Base-by-base conservation (phyloP, 2,113 vertebrate genomes). In the Arizona elegans region DNA sequence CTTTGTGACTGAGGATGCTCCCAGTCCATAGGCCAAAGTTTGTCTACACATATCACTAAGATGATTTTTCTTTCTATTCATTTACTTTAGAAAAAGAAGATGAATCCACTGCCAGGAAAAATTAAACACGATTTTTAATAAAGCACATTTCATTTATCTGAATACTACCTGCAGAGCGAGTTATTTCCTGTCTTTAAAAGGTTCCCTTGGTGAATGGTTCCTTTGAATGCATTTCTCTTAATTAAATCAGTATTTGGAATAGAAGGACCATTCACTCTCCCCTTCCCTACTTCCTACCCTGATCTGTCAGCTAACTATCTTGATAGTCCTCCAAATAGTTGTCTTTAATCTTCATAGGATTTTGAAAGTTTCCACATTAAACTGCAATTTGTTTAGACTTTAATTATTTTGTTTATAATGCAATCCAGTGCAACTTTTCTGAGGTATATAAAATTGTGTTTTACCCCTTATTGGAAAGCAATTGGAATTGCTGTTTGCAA, bases 101-200 rank as follows among this genome's bases (percentile, higher is more conserved):
- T 0, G 1, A 89, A n/a, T 91, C 65, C 65, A 55, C 47, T 88
- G 91, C 6, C 8, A 56, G 21, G 85, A 87, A 91, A 86, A 81
- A 87, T 70, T 70, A 90, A 53, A 59, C 50, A 33, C 86, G 85
- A 62, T 33, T 55, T 90, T 88, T 90, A 92, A 90, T 95, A 93
- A 91, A 90, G 93, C 93, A 91, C 6, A 88, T 89, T 94, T 87
- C 9, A 3, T 92, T 86, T 92, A 92, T 70, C 88, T 90, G 59
- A 23, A 87, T 17, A 55, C 19, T 88, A 88, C 91, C 50, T 91
- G 94, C 93, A 70, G 85, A 90, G 43, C 23, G 26, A 91, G 33
- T 5, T 92, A 8, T 15, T 85, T 87, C 75, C 58, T 90, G 29
- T 93, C 50, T 86, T 90, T 54, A 81, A 19, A 65, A 8, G 6